A percentile compares a stretch with the other conserved stretches of the same genome.
phyloP scores from a whole-genome alignment of 2,113 vertebrate species.

The Tautogolabrus adspersus region DNA sequence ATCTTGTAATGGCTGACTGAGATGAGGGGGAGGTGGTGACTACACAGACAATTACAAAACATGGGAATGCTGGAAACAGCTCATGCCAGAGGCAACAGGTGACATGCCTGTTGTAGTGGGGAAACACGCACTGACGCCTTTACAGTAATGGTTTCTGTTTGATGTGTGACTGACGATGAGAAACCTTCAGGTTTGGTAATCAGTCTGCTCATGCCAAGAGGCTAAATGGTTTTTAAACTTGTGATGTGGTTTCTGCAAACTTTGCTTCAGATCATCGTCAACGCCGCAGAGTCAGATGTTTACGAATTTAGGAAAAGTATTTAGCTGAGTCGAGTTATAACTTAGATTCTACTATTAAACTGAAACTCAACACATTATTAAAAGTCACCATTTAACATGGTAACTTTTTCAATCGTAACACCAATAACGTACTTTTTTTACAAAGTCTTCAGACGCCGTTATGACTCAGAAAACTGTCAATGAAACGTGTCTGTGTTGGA shows the following conservation, averaged over 20 bases:
- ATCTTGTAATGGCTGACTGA: slow-evolving; percentile 56
- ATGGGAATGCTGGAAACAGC: slow-evolving; percentile 62
- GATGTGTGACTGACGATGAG: background rate
- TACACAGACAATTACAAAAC: slow-evolving; percentile 67
- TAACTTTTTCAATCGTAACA: too few relatives aligned
- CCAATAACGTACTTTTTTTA: too few relatives aligned
- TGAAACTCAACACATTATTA: too few relatives aligned
- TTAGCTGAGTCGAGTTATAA: too few relatives aligned
- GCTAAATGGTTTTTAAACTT: background rate
- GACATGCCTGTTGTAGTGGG: slow-evolving; percentile 12
- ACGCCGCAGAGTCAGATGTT: background rate
- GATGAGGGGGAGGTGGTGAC: slow-evolving; percentile 59
- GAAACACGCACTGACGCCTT: slow-evolving; percentile 3
- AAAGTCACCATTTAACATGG: too few relatives aligned
- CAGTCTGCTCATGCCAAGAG: background rate
- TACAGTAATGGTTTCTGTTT: slow-evolving; percentile 29
- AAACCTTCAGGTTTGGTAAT: slow-evolving; percentile 3
- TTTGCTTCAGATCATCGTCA: too few relatives aligned
- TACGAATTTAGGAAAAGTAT: too few relatives aligned
- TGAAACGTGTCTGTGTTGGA: too few relatives aligned
- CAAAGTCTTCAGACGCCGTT: too few relatives aligned
- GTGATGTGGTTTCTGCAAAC: background rate
- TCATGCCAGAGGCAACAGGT: slow-evolving; percentile 56
- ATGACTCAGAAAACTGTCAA: too few relatives aligned
- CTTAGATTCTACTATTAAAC: too few relatives aligned